Base-by-base conservation (phyloP, 2,113 vertebrate genomes). In the Acrocephalus arundinaceus region DNA sequence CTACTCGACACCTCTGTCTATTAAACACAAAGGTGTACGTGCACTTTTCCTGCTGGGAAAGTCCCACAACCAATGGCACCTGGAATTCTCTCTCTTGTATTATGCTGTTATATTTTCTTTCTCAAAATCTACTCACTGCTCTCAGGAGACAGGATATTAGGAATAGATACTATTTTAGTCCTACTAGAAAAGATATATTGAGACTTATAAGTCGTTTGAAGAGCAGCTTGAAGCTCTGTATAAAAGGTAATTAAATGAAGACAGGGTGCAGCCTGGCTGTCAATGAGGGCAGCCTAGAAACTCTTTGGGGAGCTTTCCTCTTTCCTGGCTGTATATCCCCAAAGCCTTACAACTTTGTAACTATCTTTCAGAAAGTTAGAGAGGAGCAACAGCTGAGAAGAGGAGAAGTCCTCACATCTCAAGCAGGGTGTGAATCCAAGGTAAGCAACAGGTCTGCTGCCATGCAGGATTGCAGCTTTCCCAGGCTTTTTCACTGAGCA, bases 331-430 rank as follows among this genome's bases (percentile, higher is more conserved):
- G 3, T 6, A 22, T 5, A 14, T 48, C 24, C 24, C 35, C 37
- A 41, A 62, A 71, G 59, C 76, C 46, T 84, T 37, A 75, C 33
- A 67, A 33, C 75, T 81, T 18, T 43, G 17, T 30, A 87, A 48
- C 51, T 30, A 8, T 39, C 54, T 82, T 49, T 55, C 78, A 71
- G 68, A 73, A 86, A 73, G 76, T 77, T 66, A 22, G 0, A 35
- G 80, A 88, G 84, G 86, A 94, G 87, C 67, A 94, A 84, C 6
- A 93, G 65, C 37, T 87, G 84, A 90, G 77, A 88, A 92, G 74
- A 71, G 65, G 45, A 80, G 30, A 80, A 73, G 33, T 57, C 57
- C 51, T 90, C 79, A 71, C 48, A 87, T 37, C 52, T 57, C 27
- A 78, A 45, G 35, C 52, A 87, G 80, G 86, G 57, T 85, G 80